Base-by-base conservation (phyloP, 2,113 vertebrate species). In the Passerina amoena region DNA sequence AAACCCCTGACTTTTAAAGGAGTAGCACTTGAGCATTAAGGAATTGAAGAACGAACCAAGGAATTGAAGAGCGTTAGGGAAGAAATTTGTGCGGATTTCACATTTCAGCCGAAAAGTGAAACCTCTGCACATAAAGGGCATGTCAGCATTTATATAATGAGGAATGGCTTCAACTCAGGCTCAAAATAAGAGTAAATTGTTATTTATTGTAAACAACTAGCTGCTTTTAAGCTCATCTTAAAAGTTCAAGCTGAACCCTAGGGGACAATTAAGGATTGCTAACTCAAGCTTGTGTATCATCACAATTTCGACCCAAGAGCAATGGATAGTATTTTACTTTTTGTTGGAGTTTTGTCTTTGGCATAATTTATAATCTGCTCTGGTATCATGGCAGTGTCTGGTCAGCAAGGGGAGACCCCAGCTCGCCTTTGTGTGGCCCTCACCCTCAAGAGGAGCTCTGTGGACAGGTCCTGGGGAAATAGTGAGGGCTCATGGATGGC, bases 401-500 rank as follows among this genome's bases (percentile, higher is more conserved):
- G 16, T 45, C 23, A 84, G n/a, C n/a, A 66, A 70, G 8, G 12
- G 35, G 31, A 71, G 35, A 54, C 5, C 5, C 12, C 84, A 82
- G 0, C 7, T n/a, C 11, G 17, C 9, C 11, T 66, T 59, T 69
- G 8, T 38, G 20, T 50, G 24, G 21, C 33, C 59, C 19, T 61
- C 18, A 17, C 19, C 15, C 44, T 63, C 33, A 63, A 42, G 56
- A 75, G 15, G 7, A 66, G 5, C 45, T 77, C 42, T 5, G 5
- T 11, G 48, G 47, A 6, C 24, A 50, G 6, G 24, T 28, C 17
- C 38, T 54, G 23, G 18, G 37, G 12, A 85, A 14, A 31, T 2
- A 56, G 0, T 51, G 33, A 59, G 44, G 1, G 0, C 50, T 66
- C 0, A 0, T 51, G 38, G 38, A 45, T 61, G 10, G 27, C 14